Evolutionary conservation across 2,113 vertebrate genomes (phyloP), one percentile per base, ranked within the genome.

Genomic region (Polyodon spathula): DNA sequence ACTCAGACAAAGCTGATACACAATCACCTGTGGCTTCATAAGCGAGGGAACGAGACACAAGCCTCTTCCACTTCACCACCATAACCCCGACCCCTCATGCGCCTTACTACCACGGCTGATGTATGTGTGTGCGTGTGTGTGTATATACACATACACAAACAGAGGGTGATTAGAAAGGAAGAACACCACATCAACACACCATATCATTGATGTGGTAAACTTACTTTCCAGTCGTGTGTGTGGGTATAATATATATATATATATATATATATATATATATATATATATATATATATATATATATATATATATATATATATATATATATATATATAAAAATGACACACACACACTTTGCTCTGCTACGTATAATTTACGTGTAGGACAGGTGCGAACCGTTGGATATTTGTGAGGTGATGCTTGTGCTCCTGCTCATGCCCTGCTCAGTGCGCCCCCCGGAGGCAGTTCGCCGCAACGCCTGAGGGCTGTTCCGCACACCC

Each of bases 311-410:
- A 72, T 67, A 74, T 76, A 62, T 64, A 78, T 71, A 63, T 50
- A 66, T 65, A 77, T 77, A 67, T 74, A 68, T 63, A 81, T 73
- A 78, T 73, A 71, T 73, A 74, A 12, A n/a, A 14, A 67, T 77
- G 70, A 64, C 75, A 70, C 75, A 78, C 72, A 72, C 76, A 76
- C 72, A 76, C 72, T 80, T 57, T 64, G 71, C 70, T 78, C 76
- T 75, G 63, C 39, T 46, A 55, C 55, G 51, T 40, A 68, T 69
- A 80, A 82, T 77, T 84, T 98, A 97, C 88, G 95, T 97, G 73
- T 92, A 97, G 89, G 96, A 98, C 87, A 98, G 89, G 78, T 99
- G 95, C 76, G 96, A 98, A 85, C 96, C 95, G 77, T 98, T 99
- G 84, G 96, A 98, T 86, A 99, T 96, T 70, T 99, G 96, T 81